Percentiles rank a stretch among this genome's conserved stretches.
These are phyloP conservation scores for Poecilia wingei DNA, from an alignment of 2,797 vertebrate genomes.

Conservation along the genomic window DNA sequence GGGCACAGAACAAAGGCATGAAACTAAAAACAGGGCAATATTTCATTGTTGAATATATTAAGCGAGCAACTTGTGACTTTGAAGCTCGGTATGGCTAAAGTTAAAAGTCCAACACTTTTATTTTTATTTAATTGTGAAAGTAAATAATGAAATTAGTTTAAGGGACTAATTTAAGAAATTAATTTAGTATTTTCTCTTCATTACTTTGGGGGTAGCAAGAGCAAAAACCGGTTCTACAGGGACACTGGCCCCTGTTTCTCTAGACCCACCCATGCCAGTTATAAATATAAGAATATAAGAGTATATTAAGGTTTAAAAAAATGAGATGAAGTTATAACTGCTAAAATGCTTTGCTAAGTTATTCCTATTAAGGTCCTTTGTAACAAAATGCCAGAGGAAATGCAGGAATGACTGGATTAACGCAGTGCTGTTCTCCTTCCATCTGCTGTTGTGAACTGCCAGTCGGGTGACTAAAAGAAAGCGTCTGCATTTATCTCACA, in stretches of 20 bases:
- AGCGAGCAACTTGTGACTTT: not conserved
- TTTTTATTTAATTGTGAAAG: no score
- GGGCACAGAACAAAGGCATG: not conserved
- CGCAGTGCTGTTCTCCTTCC: not conserved
- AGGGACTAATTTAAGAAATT: not conserved
- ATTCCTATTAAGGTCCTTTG: not conserved
- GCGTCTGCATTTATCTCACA: not conserved
- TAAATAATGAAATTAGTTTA: no score
- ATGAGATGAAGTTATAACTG: not conserved
- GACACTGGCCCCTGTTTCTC: not conserved
- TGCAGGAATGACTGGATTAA: not conserved
- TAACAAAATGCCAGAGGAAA: not conserved
- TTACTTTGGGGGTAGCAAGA: not conserved
- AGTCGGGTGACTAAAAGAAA: not conserved
- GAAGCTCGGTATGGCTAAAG: not conserved
- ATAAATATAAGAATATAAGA: not conserved
- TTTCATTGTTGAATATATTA: not conserved
- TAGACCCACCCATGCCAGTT: not conserved
- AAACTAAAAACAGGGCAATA: not conserved
- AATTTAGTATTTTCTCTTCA: not conserved
- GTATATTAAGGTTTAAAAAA: not conserved
- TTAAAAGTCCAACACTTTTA: not conserved
- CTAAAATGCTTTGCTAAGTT: not conserved
- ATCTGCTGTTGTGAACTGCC: not conserved
- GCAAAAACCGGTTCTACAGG: not conserved